Evolutionary conservation across 2,797 vertebrate genomes (phyloP).

Genomic region (Cyprinella venusta): DNA sequence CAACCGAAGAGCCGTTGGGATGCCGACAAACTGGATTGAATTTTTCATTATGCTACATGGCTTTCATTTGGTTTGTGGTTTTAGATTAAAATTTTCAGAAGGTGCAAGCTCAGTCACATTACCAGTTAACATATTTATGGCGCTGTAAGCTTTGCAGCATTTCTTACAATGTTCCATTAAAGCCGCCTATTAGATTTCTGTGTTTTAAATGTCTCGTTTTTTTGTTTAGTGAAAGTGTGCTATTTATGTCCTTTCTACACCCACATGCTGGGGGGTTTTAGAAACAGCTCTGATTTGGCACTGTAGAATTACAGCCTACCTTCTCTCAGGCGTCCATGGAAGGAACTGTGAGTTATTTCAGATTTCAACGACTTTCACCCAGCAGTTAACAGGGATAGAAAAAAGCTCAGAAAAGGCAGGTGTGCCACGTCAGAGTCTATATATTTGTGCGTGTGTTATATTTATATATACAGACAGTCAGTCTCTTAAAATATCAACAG

Average conservation of each 20-base stretch:
- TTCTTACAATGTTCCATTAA: slow-evolving; percentile 12
- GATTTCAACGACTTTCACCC: slow-evolving; percentile 52
- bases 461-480: too few species aligned
- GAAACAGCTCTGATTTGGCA: slow-evolving; percentile 60
- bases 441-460: slow-evolving; percentile 44
- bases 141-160: not conserved
- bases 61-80: slow-evolving; percentile 51
- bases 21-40: slow-evolving; percentile 47
- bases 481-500: not conserved
- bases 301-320: slow-evolving; percentile 56
- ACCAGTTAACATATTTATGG: slow-evolving; percentile 50
- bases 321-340: slow-evolving; percentile 48
- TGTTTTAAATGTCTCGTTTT: slow-evolving; percentile 40
- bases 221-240: slow-evolving; percentile 44
- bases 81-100: slow-evolving; percentile 24
- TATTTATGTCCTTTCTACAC: slow-evolving; percentile 58
- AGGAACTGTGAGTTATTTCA: slow-evolving; percentile 56
- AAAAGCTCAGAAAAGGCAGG: slow-evolving; percentile 52
- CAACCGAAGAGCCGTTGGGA: slow-evolving; percentile 54
- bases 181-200: slow-evolving; percentile 28
- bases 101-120: slow-evolving; percentile 4
- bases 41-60: slow-evolving; percentile 37
- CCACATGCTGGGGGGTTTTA: slow-evolving; percentile 53
- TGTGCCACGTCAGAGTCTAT: slow-evolving; percentile 46
- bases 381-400: slow-evolving; percentile 54